Evolutionary conservation across 2,113 vertebrate genomes (phyloP).

Genomic region (Gavialis gangeticus): DNA sequence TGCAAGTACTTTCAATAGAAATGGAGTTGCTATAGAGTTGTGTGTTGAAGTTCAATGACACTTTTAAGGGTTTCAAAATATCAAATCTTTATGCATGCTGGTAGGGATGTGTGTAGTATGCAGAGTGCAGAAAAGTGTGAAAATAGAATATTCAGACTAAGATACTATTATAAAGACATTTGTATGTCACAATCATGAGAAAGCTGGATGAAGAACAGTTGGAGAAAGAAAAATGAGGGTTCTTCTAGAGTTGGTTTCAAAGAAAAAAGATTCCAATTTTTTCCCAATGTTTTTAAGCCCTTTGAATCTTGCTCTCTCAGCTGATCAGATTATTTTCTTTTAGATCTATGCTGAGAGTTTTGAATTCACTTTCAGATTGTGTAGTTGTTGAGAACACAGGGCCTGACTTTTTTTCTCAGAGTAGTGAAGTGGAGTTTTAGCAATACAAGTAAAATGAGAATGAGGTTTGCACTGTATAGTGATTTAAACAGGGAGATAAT

Average conservation of each 20-base stretch:
- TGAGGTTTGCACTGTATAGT: not conserved
- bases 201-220: not conserved
- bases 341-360: not conserved
- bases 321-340: not conserved
- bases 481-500: not conserved
- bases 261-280: not conserved
- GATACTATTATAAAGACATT: not conserved
- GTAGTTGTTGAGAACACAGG: not conserved
- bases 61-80: not conserved
- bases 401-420: not conserved
- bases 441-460: not conserved
- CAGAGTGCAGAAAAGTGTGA: not conserved
- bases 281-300: not conserved
- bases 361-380: not conserved
- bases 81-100: rapidly evolving
- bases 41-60: not conserved
- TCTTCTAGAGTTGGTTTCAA: not conserved
- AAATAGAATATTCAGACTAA: not conserved
- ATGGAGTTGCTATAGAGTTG: not conserved
- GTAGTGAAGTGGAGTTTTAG: not conserved
- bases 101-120: not conserved
- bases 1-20: rapidly evolving
- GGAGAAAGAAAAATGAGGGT: not conserved
- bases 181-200: not conserved
- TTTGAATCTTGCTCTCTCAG: not conserved